phyloP scores from a whole-genome alignment of 2,113 vertebrate species.

The Cavia aperea region DNA sequence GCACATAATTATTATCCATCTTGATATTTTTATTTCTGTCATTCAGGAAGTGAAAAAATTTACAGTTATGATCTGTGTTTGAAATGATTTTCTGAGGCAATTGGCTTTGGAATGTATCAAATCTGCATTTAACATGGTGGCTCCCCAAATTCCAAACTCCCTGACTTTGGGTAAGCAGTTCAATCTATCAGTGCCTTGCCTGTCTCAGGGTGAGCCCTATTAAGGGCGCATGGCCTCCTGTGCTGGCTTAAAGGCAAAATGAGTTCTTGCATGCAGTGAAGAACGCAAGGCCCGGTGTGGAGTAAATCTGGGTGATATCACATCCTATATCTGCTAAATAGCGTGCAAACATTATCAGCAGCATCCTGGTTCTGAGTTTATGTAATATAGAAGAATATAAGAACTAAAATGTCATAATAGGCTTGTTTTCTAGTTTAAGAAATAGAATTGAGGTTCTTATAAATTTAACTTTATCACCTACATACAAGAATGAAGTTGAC shows the following conservation, averaged over 20 bases:
- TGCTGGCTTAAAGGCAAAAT: background rate
- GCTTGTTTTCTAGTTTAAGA: background rate
- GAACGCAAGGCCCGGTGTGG: background rate
- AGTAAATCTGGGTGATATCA: background rate
- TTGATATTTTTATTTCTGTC: background rate
- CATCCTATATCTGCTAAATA: background rate
- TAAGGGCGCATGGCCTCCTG: background rate
- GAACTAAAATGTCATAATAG: slow-evolving; percentile 21
- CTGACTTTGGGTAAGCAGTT: background rate
- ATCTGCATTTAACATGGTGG: background rate
- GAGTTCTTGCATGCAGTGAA: background rate
- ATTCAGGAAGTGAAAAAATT: background rate
- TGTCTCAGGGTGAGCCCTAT: background rate
- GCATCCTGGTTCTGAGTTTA: background rate
- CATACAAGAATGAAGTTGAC: slow-evolving; percentile 43
- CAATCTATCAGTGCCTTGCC: background rate
- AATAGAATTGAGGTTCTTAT: slow-evolving; percentile 12
- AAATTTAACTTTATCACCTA: slow-evolving; percentile 59
- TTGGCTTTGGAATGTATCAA: background rate
- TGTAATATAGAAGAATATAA: background rate
- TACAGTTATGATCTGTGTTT: background rate
- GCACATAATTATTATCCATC: background rate
- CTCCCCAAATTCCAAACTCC: background rate
- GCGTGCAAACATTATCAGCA: background rate
- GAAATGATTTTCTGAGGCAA: background rate